phyloP scores from a whole-genome alignment of 2,113 vertebrate species.

The Mugil cephalus region DNA sequence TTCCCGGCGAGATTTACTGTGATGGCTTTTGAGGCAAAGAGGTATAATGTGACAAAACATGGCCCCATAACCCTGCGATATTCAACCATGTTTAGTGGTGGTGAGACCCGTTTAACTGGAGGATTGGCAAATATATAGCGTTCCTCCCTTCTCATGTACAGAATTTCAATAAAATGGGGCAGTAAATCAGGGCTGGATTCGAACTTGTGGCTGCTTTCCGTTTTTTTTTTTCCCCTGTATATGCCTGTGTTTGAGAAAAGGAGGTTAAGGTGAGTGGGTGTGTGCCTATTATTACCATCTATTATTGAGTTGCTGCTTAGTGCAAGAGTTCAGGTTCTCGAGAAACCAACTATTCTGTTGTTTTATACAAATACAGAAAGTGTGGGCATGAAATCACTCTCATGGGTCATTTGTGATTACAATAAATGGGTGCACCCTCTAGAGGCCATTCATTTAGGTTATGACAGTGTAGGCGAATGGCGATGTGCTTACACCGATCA shows the following conservation, averaged over 20 bases:
- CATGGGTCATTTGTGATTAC: no score
- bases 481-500: no score
- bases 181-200: slow-evolving; percentile 72
- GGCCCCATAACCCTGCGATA: slow-evolving; percentile 91
- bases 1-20: slow-evolving; percentile 90
- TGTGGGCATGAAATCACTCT: no score
- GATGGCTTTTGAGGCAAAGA: slow-evolving; percentile 94
- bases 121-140: slow-evolving; percentile 76
- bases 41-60: slow-evolving; percentile 94
- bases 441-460: no score
- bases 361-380: neutral
- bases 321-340: neutral
- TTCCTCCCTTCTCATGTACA: slow-evolving; percentile 74
- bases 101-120: slow-evolving; percentile 70
- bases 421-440: no score
- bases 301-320: neutral
- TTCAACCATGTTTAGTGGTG: slow-evolving; percentile 75
- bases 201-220: slow-evolving; percentile 49
- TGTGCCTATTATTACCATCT: neutral
- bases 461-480: no score
- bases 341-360: neutral
- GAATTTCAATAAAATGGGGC: slow-evolving; percentile 75
- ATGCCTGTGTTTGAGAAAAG: slow-evolving; percentile 10
- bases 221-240: slow-evolving; percentile 18
- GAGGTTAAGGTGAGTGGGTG: neutral